Conservation (phyloP, 2,113 vertebrate species). For the Catharus fuscescens region DNA sequence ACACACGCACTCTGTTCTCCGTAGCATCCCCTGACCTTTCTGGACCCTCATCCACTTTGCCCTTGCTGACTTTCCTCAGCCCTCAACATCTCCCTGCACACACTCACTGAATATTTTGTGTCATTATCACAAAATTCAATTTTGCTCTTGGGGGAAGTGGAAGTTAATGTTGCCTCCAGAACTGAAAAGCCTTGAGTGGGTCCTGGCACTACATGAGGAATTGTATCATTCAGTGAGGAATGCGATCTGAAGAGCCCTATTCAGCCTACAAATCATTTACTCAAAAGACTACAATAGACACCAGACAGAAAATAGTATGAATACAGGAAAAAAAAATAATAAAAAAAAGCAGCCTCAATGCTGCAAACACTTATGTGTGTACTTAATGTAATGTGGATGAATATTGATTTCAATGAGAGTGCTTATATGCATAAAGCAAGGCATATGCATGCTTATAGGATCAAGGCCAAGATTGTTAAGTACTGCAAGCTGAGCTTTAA, state of each 20-base stretch:
- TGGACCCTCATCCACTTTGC: not conserved
- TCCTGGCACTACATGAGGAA: not conserved
- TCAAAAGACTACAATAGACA: slow-evolving; percentile 39
- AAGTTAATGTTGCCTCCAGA: slow-evolving; percentile 14
- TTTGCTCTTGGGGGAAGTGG: not conserved
- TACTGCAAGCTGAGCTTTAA: slow-evolving; percentile 46
- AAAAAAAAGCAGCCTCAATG: not conserved
- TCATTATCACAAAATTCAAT: not conserved
- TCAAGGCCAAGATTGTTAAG: slow-evolving; percentile 62
- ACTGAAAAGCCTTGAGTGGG: slow-evolving; percentile 34
- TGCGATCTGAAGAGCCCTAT: slow-evolving; percentile 39
- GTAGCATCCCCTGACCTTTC: not conserved
- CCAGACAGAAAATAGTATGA: slow-evolving; percentile 29
- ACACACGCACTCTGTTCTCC: not conserved
- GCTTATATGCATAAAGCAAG: slow-evolving; percentile 48
- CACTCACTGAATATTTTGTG: not conserved
- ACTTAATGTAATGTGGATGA: slow-evolving; percentile 50
- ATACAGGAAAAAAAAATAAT: not conserved
- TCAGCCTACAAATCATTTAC: slow-evolving; percentile 34
- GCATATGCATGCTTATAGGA: slow-evolving; percentile 31
- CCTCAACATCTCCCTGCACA: not conserved
- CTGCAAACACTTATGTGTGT: slow-evolving; percentile 27
- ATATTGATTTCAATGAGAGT: slow-evolving; percentile 57
- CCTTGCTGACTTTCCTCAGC: not conserved
- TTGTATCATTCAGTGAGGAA: slow-evolving; percentile 42